Base-by-base conservation (phyloP, 2,888 invertebrate genomes). In the Noctuana brunneofusca region DNA sequence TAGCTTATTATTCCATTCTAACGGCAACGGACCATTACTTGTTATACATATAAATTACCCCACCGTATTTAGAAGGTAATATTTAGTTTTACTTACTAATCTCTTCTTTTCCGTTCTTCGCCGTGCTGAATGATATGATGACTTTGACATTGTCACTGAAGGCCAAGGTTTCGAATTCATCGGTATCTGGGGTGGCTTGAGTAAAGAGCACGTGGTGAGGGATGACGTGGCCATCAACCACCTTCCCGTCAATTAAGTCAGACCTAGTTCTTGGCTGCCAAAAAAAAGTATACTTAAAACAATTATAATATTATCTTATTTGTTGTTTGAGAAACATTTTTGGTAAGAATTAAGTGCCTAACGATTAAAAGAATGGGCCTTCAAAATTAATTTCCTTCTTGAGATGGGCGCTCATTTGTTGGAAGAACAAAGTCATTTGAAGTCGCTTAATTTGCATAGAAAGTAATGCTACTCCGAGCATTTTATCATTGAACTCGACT, bases 141-240 rank as follows among this genome's bases (percentile, higher is more conserved):
- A 97, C 97, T 86, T 96, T 96, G 66, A 97, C 93, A 76, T 96
- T 96, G 76, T 97, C 97, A 41, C 95, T 94, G 78, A 96, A 96
- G 22, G 97, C 96, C 69, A 96, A 89, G 4, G 97, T 97, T 79
- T 95, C 94, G 79, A 94, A 96, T 69, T 95, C 95, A 67, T 93
- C 92, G 66, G 94, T 93, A 71, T 95, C 94, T 5, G 93, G 93
- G 0, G 96, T 96, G 14, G 97, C 96, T 69, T 96, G 94, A 0
- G 97, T 97, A 86, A 98, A 98, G 63, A 98, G 93, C 22, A 97
- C 97, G 78, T 96, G 94, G 76, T 95, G 94, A 0, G 97, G 96
- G 71, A 98, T 96, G 58, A 98, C 95, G 83, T 98, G 98, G 0
- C 97, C 97, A 80, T 97, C 97, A 66, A 98, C 95, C 62, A 97